A percentile compares a stretch with the other conserved stretches of the same genome.
Conservation (phyloP, 2,888 invertebrate genomes). For the Ecdyonurus torrentis region DNA sequence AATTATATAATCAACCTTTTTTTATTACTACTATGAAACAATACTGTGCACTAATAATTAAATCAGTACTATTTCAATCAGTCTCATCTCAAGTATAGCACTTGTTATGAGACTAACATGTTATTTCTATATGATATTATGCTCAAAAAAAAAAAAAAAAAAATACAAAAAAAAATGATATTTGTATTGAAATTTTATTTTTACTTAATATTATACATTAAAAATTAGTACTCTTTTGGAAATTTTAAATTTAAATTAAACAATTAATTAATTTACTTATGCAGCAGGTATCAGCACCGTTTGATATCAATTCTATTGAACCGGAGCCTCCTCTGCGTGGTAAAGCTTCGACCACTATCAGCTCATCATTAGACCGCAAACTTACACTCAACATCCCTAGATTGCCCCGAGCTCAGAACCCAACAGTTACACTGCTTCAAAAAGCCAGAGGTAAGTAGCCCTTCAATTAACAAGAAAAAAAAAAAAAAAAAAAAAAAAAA, state of each 20-base stretch:
- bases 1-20: too few species aligned
- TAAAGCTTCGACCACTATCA: constrained; percentile 3
- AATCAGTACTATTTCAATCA: neutral
- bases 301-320: neutral
- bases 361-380: constrained; percentile 4
- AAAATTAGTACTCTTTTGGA: too few species aligned
- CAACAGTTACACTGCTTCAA: constrained; percentile 71
- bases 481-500: too few species aligned
- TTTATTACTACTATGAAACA: too few species aligned
- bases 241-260: too few species aligned
- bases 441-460: constrained; percentile 60
- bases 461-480: too few species aligned
- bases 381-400: constrained; percentile 8
- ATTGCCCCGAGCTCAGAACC: constrained; percentile 67
- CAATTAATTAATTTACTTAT: too few species aligned
- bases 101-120: neutral
- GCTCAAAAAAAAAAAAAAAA: neutral
- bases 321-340: neutral
- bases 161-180: neutral
- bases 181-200: neutral
- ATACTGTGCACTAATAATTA: neutral
- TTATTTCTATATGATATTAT: neutral
- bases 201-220: neutral
- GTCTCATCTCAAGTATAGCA: neutral
- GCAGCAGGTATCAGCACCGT: neutral